Evolutionary conservation across 2,888 invertebrate species (phyloP).

Genomic region (Melipona beecheii): DNA sequence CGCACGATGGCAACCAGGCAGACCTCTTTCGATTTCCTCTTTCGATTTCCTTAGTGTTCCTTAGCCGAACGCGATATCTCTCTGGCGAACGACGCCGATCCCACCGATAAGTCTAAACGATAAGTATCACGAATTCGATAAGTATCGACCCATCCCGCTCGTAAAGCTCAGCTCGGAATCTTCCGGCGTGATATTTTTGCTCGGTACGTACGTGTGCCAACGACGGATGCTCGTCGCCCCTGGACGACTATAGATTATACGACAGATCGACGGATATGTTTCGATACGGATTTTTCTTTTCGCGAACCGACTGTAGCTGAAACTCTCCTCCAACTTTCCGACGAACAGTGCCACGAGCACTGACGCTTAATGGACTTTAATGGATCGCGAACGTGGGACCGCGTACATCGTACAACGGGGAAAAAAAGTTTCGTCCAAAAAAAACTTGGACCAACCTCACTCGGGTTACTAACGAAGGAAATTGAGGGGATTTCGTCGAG

Average conservation of each 20-base stretch:
- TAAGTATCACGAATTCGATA: constrained; percentile 42
- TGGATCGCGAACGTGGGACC: constrained; percentile 23
- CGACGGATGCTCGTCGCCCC: not conserved
- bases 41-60: not conserved
- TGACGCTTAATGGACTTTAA: constrained; percentile 51
- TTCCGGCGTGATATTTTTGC: constrained; percentile 18
- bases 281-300: constrained; percentile 6
- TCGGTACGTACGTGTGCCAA: not conserved
- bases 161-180: constrained; percentile 43
- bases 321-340: constrained; percentile 8
- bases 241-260: too few relatives aligned
- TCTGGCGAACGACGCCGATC: constrained; percentile 1
- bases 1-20: not conserved
- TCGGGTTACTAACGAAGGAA: constrained; percentile 39
- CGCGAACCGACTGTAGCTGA: not conserved
- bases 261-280: not conserved
- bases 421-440: constrained; percentile 38
- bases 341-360: not conserved
- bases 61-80: not conserved
- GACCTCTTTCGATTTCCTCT: not conserved
- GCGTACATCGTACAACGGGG: not conserved
- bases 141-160: constrained; percentile 61
- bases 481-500: constrained; percentile 30
- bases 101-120: constrained; percentile 42
- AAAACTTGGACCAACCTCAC: constrained; percentile 18